These are phyloP conservation scores for Nematolebias whitei DNA, from an alignment of 2,113 vertebrate genomes.

Conservation along the genomic window DNA sequence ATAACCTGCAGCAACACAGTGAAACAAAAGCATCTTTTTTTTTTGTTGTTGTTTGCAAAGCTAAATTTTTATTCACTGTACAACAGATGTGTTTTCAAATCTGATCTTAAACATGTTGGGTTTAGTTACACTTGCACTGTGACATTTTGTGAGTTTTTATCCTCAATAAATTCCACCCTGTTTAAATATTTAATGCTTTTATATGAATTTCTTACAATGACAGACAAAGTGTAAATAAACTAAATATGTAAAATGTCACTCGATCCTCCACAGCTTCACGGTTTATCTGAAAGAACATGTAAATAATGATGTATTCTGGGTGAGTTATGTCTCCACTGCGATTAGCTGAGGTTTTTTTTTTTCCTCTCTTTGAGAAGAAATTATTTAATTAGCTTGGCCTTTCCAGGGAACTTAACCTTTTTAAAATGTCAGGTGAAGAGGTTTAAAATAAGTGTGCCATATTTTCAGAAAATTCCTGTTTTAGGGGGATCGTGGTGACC, in stretches of 20 bases:
- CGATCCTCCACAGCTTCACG: constrained; percentile 5
- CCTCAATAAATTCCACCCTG: neutral
- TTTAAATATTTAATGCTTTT: neutral
- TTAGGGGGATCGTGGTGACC: constrained; percentile 61
- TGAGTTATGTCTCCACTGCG: constrained; percentile 42
- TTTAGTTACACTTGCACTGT: too few species aligned
- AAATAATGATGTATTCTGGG: constrained; percentile 57
- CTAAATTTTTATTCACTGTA: too few species aligned
- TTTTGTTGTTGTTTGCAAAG: too few species aligned
- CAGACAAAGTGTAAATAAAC: neutral
- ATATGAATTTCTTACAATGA: neutral
- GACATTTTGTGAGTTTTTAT: neutral
- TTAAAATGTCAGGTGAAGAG: constrained; percentile 75
- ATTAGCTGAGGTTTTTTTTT: constrained; percentile 58
- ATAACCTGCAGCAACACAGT: too few species aligned
- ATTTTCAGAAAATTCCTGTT: constrained; percentile 58
- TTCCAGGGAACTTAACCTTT: constrained; percentile 75
- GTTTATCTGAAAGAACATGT: constrained; percentile 24
- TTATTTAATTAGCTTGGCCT: constrained; percentile 76
- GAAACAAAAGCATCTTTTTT: too few species aligned
- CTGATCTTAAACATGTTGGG: too few species aligned
- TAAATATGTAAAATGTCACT: neutral
- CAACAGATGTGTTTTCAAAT: too few species aligned
- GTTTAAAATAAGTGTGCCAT: constrained; percentile 67
- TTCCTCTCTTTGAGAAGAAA: constrained; percentile 56